These are phyloP conservation scores for Nomada hirtipes DNA, from an alignment of 2,888 invertebrate genomes.

Conservation along the genomic window DNA sequence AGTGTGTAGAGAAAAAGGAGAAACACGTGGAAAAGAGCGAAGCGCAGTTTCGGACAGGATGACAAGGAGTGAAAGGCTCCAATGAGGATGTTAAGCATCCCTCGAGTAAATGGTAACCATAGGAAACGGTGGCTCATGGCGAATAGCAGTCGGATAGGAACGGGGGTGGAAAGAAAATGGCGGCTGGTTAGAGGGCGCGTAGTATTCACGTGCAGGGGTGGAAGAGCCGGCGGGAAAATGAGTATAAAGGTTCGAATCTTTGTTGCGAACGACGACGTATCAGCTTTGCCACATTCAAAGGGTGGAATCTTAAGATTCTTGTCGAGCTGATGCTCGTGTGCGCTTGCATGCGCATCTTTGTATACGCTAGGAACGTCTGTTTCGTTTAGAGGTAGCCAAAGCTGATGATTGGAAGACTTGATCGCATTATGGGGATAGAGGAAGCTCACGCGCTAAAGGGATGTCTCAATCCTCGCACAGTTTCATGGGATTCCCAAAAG, in stretches of 20 bases:
- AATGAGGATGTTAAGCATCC: slow-evolving; percentile 73
- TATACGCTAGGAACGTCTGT: slow-evolving; percentile 14
- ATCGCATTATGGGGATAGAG: slow-evolving; percentile 49
- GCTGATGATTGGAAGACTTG: slow-evolving; percentile 59
- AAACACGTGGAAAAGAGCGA: neutral
- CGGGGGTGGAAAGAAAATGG: slow-evolving; percentile 78
- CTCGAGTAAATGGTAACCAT: slow-evolving; percentile 74
- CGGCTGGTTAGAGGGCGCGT: slow-evolving; percentile 69
- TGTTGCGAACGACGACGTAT: slow-evolving; percentile 61
- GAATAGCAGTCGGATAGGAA: slow-evolving; percentile 64
- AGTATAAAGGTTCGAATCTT: slow-evolving; percentile 67
- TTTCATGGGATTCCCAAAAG: slow-evolving; percentile 11
- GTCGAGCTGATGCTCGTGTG: slow-evolving; percentile 8
- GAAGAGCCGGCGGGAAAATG: slow-evolving; percentile 66
- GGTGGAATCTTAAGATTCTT: slow-evolving; percentile 53
- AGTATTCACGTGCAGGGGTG: slow-evolving; percentile 55
- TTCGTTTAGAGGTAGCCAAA: slow-evolving; percentile 36
- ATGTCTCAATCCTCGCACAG: slow-evolving; percentile 35
- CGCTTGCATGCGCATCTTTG: neutral
- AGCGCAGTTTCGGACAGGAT: slow-evolving; percentile 4
- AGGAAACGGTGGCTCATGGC: slow-evolving; percentile 73
- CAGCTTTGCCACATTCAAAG: slow-evolving; percentile 56
- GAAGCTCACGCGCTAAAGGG: slow-evolving; percentile 29
- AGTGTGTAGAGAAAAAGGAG: slow-evolving; percentile 11
- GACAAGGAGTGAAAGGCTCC: slow-evolving; percentile 68